Base-by-base conservation (phyloP, 1,140 invertebrate species). In the Diuraphis noxia region DNA sequence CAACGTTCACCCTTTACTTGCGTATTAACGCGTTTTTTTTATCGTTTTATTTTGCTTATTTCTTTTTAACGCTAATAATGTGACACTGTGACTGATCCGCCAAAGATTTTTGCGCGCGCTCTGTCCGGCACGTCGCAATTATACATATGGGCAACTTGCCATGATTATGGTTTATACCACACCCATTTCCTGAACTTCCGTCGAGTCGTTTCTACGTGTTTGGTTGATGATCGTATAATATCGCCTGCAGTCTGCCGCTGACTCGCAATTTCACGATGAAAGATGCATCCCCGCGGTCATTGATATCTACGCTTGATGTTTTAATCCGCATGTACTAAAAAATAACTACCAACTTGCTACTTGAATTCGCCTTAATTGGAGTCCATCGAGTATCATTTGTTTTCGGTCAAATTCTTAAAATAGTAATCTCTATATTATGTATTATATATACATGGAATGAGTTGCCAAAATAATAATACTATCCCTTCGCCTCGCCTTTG, bases 381-480 rank as follows among this genome's bases (percentile, higher is more conserved):
- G 10, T 10, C 30, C 25, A 30, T 85, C 30, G 30, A 23, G 40
- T 43, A 34, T 43, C 40, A 17, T 85, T 85, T 43, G 40, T 85
- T 43, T n/a, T 43, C 41, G 17, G 40, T 85, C 82, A 19, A 38
- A 43, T 43, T 85, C 82, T 85, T 85, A 43, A 43, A 43, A 43
- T 85, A 85, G 82, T 85, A 21, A 85, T 85, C 41, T 43, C 7
- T 21, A n/a, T n/a, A n/a, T n/a, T n/a, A n/a, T 82, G 56, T 63
- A 63, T 72, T 72, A 72, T n/a, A 49, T 10, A 30, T 30, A 40
- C 25, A 43, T 5, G 13, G 81, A 43, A 41, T 40, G 38, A 41
- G 81, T 84, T 84, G 81, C 81, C 81, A 84, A 84, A 84, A 43
- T 43, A 84, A n/a, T 41, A n/a, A 84, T 43, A 41, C 40, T 4